Conservation (phyloP, 2,113 vertebrate species). For the Hystrix cristata region DNA sequence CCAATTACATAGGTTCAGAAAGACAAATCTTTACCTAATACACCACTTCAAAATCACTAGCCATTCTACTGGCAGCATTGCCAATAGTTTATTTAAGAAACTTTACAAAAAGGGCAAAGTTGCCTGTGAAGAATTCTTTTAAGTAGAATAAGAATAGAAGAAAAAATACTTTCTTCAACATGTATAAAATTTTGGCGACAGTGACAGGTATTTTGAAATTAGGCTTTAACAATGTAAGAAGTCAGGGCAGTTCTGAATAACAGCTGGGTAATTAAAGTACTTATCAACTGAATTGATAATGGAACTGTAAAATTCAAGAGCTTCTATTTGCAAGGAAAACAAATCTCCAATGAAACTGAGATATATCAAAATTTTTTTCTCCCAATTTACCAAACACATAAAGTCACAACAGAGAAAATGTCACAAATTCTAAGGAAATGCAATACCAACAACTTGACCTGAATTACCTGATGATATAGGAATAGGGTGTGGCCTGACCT, state of each 20-base stretch:
- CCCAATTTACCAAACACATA: neutral
- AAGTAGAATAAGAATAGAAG: neutral
- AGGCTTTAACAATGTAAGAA: constrained; percentile 52
- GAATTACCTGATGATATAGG: neutral
- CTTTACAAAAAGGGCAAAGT: neutral
- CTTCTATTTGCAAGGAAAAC: constrained; percentile 25
- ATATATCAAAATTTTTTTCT: neutral
- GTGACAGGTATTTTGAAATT: constrained; percentile 58
- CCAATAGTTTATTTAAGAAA: neutral
- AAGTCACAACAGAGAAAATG: neutral
- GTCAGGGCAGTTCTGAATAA: neutral
- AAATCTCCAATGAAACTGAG: neutral
- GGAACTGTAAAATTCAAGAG: constrained; percentile 42
- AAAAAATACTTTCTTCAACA: neutral
- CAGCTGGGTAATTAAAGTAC: constrained; percentile 52
- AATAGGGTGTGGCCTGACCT: too few relatives aligned
- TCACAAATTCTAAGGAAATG: neutral
- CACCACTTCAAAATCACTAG: constrained; percentile 20
- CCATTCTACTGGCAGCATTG: neutral
- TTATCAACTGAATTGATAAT: constrained; percentile 44
- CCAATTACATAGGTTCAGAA: neutral
- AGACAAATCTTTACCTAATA: neutral
- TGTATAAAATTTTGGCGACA: neutral
- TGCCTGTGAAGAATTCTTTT: constrained; percentile 14
- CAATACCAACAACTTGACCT: neutral